phyloP scores from a whole-genome alignment of 1,140 invertebrate species.

The Paraescarpia echinospica region DNA sequence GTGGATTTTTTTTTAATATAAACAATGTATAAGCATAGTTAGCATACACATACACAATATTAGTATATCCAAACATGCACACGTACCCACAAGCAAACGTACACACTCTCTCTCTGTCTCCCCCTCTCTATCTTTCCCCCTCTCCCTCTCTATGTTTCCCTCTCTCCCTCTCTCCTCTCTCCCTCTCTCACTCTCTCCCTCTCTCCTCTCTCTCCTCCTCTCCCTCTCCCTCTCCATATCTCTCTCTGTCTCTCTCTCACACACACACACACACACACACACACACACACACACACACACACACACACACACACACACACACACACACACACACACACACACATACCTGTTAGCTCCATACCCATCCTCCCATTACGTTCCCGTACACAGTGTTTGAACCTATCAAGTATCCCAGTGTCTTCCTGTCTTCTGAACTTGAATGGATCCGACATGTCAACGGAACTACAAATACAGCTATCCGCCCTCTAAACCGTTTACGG shows the following conservation, averaged over 20 bases:
- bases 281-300: conserved; percentile 20
- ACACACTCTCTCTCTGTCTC: no score
- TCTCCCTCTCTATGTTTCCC: no score
- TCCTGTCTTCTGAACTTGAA: neutral
- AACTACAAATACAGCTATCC: neutral
- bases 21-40: no score
- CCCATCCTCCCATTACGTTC: neutral
- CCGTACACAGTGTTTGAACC: neutral
- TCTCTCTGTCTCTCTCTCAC: no score
- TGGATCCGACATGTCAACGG: neutral
- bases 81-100: no score
- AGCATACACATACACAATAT: conserved; percentile 12
- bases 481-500: neutral
- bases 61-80: conserved; percentile 16
- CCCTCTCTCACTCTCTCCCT: no score
- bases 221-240: no score
- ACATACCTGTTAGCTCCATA: conserved; percentile 3
- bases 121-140: no score
- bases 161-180: no score
- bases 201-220: no score
- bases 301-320: conserved; percentile 20
- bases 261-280: conserved; percentile 23
- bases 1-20: no score
- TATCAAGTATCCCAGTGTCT: neutral
- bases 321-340: conserved; percentile 20